Conservation (phyloP, 2,113 vertebrate genomes). For the Engraulis encrasicolus region DNA sequence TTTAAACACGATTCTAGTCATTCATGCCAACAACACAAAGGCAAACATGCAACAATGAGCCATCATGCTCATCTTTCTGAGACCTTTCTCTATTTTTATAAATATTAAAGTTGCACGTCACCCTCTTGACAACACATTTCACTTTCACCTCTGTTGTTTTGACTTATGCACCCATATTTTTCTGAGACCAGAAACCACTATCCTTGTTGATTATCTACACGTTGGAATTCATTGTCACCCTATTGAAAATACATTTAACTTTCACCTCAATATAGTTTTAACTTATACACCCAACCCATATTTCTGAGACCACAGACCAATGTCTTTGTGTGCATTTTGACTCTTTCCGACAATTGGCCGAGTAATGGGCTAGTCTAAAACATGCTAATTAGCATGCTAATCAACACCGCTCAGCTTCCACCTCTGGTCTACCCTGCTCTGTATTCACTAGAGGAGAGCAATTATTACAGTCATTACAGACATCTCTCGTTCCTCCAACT, state of each 20-base stretch:
- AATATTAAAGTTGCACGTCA: too few relatives aligned
- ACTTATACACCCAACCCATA: background rate
- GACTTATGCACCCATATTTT: too few relatives aligned
- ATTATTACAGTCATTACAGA: too few relatives aligned
- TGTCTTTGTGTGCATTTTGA: background rate
- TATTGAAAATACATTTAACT: too few relatives aligned
- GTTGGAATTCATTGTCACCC: too few relatives aligned
- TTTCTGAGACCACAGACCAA: background rate
- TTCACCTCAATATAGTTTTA: too few relatives aligned
- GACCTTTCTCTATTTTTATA: background rate
- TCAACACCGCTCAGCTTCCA: background rate
- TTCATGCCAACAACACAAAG: background rate
- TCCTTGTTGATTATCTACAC: too few relatives aligned
- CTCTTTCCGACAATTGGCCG: constrained; percentile 20
- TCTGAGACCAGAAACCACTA: too few relatives aligned
- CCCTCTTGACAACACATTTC: too few relatives aligned
- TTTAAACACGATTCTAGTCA: too few relatives aligned
- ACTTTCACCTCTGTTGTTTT: too few relatives aligned
- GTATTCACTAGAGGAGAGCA: background rate
- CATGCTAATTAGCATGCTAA: constrained; percentile 23
- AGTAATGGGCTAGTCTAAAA: background rate
- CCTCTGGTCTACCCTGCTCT: too few relatives aligned
- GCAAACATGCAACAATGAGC: background rate
- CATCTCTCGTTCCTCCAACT: background rate
- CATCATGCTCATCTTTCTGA: background rate